Conservation (phyloP, 1,140 invertebrate species). For the Penaeus japonicus region DNA sequence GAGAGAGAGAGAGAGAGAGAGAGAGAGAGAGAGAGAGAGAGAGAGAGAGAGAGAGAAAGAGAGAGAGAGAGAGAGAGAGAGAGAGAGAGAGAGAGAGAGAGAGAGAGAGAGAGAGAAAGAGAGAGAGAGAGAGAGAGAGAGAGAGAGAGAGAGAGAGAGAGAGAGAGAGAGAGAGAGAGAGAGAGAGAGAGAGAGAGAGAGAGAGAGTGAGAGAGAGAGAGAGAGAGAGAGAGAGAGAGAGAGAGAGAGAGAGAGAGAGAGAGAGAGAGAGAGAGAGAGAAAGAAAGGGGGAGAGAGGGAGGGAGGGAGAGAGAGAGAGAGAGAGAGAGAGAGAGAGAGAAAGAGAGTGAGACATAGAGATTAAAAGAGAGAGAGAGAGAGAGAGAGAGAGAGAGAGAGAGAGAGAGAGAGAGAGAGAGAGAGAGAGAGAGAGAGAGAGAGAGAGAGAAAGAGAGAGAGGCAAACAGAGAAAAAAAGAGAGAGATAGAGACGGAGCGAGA, state of each 20-base stretch:
- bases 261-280: not conserved
- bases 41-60: no score
- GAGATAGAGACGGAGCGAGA: no score
- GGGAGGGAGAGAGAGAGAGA: not conserved
- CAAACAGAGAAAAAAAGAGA: not conserved
- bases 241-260: slow-evolving; percentile 23
- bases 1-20: no score
- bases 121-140: no score
- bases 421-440: not conserved
- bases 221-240: slow-evolving; percentile 18
- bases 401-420: not conserved
- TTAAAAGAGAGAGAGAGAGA: not conserved
- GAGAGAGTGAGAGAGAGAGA: not conserved
- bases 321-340: not conserved
- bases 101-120: no score
- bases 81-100: no score
- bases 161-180: no score
- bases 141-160: no score
- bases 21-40: no score
- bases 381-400: not conserved
- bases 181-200: no score
- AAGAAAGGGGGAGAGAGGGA: not conserved
- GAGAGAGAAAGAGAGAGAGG: not conserved
- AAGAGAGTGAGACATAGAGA: slow-evolving; percentile 2
- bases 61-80: no score